phyloP scores from a whole-genome alignment of 1,140 invertebrate species.

The Drosophila orosa region DNA sequence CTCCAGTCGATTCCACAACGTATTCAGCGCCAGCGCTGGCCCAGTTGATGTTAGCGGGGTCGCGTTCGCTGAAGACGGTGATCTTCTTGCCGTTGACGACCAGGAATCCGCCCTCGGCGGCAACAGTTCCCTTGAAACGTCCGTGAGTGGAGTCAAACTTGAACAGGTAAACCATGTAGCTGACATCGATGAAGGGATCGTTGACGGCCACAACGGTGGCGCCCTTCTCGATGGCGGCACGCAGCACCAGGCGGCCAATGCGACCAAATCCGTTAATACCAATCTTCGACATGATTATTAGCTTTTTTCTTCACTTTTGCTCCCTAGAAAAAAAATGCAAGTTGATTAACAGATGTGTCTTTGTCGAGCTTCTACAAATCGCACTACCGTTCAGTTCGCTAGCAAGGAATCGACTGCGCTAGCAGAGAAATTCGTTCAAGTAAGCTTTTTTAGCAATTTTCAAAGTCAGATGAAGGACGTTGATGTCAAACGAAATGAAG shows the following conservation, averaged over 20 bases:
- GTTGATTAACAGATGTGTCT: conserved; percentile 1
- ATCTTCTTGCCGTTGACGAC: conserved; percentile 96
- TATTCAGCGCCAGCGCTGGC: conserved; percentile 95
- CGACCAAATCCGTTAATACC: conserved; percentile 98
- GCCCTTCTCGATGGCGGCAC: conserved; percentile 93
- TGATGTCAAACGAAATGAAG: conserved; percentile 46
- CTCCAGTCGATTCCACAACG: conserved; percentile 98
- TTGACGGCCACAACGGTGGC: conserved; percentile 94
- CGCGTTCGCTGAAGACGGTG: conserved; percentile 92
- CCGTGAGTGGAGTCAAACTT: conserved; percentile 99
- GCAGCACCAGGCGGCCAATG: conserved; percentile 97
- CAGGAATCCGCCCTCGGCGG: conserved; percentile 90
- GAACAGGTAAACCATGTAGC: conserved; percentile 99
- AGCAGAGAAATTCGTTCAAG: conserved; percentile 45
- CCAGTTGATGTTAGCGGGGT: conserved; percentile 97
- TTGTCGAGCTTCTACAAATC: not conserved
- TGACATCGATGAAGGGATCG: conserved; percentile 97
- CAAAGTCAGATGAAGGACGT: conserved; percentile 79
- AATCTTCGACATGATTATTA: conserved; percentile 87
- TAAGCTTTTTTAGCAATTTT: conserved; percentile 43
- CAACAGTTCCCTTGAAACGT: conserved; percentile 92
- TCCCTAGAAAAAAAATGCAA: conserved; percentile 49
- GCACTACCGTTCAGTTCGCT: conserved; percentile 68
- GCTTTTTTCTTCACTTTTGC: conserved; percentile 36
- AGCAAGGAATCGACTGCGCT: conserved; percentile 74